phyloP scores from a whole-genome alignment of 2,797 vertebrate genomes.

The Denticeps clupeoides region DNA sequence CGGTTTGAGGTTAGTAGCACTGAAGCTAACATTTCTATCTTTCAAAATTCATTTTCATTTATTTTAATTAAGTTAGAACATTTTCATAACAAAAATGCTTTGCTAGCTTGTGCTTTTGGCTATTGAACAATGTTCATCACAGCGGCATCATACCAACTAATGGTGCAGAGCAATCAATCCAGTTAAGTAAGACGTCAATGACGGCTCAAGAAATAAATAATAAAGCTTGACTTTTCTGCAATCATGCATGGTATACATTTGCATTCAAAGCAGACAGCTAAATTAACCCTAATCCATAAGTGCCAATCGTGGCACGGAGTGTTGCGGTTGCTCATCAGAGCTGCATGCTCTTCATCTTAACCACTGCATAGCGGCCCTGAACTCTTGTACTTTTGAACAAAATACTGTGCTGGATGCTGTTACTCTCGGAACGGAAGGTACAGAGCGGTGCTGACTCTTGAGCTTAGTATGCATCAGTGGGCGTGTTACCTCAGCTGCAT shows the following conservation, averaged over 20 bases:
- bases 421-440: no score
- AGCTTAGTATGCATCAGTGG: no score
- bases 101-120: not conserved
- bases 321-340: slow-evolving; percentile 17
- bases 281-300: slow-evolving; percentile 44
- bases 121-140: not conserved
- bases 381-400: no score
- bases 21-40: no score
- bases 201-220: slow-evolving; percentile 38
- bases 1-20: no score
- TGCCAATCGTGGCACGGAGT: slow-evolving; percentile 29
- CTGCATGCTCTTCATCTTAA: not conserved
- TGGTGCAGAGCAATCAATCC: not conserved
- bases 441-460: no score
- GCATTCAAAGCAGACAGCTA: slow-evolving; percentile 47
- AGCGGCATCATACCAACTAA: slow-evolving; percentile 1
- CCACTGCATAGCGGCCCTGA: not conserved
- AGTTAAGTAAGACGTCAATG: not conserved
- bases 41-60: no score
- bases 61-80: no score
- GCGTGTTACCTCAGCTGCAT: no score
- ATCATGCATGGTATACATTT: slow-evolving; percentile 43
- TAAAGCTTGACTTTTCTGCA: slow-evolving; percentile 33
- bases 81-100: no score
- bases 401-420: no score